Evolutionary conservation across 2,888 invertebrate genomes (phyloP), one percentile per base, ranked within the genome.

Genomic region (Hedya salicella): DNA sequence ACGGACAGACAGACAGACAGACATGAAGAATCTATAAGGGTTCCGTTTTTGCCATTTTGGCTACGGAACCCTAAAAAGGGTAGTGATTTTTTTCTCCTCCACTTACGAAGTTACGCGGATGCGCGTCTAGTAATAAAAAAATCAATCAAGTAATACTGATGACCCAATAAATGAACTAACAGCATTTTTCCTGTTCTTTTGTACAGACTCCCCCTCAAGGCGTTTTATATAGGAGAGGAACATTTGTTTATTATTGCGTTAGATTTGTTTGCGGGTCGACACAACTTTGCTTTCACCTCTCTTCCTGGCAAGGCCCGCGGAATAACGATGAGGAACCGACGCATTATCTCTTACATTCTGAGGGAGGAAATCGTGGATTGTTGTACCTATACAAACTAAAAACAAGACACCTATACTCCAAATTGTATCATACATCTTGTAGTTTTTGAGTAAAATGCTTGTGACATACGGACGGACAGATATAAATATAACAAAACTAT

Each of bases 271-370:
- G 19, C 17, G 48, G 30, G 54, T 42, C 42, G 49, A 63, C 63
- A 63, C 63, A 63, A 63, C 63, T 63, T 63, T 44, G 48, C 63
- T 63, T 63, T 63, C 42, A 63, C 56, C 42, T 62, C 40, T 9
- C 21, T 36, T 36, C 56, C 48, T 9, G 50, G 30, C 19, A 49
- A n/a, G n/a, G 13, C 16, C 6, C 14, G 6, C 16, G 39, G 36
- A 46, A 46, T 62, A 44, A 21, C 11, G 36, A 46, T 21, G 30
- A 53, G 53, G 44, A 25, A 54, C 40, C 14, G 4, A 25, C 17
- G 36, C 52, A 36, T 53, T 44, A 19, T 19, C 14, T 62, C n/a
- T 17, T 11, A 39, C 36, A 42, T 32, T n/a, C 9, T 19, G 19
- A 32, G 36, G 36, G 8, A 19, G 36, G 13, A 17, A 36, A 36